Percentiles rank a stretch among this genome's conserved stretches.
These are phyloP conservation scores for Lucinisca nassula DNA, from an alignment of 2,888 invertebrate genomes.

Conservation along the genomic window DNA sequence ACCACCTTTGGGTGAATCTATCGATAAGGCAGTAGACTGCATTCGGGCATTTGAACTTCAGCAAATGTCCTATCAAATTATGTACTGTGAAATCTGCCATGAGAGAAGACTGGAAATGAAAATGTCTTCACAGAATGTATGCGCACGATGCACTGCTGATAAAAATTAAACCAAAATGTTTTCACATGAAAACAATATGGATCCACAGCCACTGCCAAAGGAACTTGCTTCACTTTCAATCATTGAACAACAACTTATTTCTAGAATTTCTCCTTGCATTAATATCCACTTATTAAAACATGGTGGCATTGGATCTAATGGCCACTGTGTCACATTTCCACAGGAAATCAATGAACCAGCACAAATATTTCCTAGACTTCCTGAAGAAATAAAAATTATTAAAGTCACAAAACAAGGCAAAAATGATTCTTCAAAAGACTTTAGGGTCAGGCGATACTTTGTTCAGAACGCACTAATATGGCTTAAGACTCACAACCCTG, in stretches of 20 bases:
- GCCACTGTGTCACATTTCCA: constrained; percentile 62
- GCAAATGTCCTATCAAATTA: constrained; percentile 57
- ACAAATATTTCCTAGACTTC: constrained; percentile 44
- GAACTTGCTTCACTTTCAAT: constrained; percentile 30
- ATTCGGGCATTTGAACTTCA: constrained; percentile 54
- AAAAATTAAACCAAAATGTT: constrained; percentile 49
- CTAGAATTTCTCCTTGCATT: constrained; percentile 51
- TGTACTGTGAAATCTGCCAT: constrained; percentile 39
- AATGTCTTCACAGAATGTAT: constrained; percentile 30
- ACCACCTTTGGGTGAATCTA: too few relatives aligned
- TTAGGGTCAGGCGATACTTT: constrained; percentile 38
- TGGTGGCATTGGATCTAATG: constrained; percentile 52
- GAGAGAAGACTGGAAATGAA: constrained; percentile 43
- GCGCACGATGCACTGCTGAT: constrained; percentile 31
- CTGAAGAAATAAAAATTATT: constrained; percentile 59
- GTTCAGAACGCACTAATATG: constrained; percentile 55
- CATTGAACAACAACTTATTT: constrained; percentile 61
- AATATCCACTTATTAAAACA: constrained; percentile 54
- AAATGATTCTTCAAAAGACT: constrained; percentile 54
- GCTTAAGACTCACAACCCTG: constrained; percentile 61
- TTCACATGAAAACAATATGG: constrained; percentile 51
- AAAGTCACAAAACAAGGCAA: constrained; percentile 51
- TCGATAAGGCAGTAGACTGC: constrained; percentile 50
- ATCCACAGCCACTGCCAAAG: constrained; percentile 43
- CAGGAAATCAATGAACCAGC: constrained; percentile 56